These are phyloP conservation scores for Neosilurus hyrtlii DNA, from an alignment of 2,797 vertebrate genomes.

Conservation along the genomic window DNA sequence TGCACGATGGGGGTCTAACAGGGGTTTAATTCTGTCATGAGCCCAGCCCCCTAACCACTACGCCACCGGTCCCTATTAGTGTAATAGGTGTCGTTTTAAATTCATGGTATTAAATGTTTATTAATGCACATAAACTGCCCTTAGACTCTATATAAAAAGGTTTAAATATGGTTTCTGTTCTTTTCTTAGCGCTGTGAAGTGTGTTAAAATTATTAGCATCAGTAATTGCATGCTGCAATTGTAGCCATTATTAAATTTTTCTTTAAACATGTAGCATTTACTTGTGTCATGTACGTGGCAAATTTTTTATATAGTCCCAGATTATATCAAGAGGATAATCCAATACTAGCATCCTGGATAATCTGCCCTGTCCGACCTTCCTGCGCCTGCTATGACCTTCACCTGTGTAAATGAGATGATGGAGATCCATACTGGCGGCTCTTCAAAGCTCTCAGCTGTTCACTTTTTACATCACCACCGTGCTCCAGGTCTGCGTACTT, in stretches of 20 bases:
- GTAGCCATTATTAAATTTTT: not conserved
- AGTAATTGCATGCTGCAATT: not conserved
- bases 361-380: not conserved
- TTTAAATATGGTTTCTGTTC: not conserved
- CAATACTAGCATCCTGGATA: not conserved
- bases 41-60: too few species aligned
- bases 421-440: slow-evolving; percentile 42
- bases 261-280: not conserved
- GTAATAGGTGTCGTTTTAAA: not conserved
- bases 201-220: not conserved
- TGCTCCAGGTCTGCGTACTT: slow-evolving; percentile 48
- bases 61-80: not conserved
- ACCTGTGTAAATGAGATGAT: slow-evolving; percentile 11
- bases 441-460: slow-evolving; percentile 61
- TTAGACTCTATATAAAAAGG: not conserved
- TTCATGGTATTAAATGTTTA: not conserved
- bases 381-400: slow-evolving; percentile 2
- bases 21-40: too few species aligned
- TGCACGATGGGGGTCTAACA: too few species aligned
- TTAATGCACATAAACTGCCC: not conserved
- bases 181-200: not conserved
- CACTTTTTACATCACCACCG: slow-evolving; percentile 52
- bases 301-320: not conserved
- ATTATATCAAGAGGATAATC: not conserved
- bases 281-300: not conserved